These are phyloP conservation scores for Rhopalosiphum padi DNA, from an alignment of 1,140 invertebrate species.

Conservation along the genomic window DNA sequence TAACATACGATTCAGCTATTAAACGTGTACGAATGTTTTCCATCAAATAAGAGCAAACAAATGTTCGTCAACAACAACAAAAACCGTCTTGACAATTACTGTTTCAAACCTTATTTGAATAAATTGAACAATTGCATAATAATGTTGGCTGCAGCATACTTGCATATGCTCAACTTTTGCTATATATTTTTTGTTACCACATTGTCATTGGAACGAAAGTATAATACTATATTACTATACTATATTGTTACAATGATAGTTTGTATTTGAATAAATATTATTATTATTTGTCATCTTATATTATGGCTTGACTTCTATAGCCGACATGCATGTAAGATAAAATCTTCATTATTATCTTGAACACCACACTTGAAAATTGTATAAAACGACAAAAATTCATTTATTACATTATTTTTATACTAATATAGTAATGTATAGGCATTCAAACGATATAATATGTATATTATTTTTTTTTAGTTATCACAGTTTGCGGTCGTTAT, in stretches of 20 bases:
- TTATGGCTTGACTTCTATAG: neutral
- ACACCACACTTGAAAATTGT: neutral
- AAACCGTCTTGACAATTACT: neutral
- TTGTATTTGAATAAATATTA: neutral
- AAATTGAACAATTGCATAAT: neutral
- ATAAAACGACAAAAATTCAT: neutral
- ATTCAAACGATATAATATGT: neutral
- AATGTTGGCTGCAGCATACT: neutral
- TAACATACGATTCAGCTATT: neutral
- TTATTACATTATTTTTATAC: neutral
- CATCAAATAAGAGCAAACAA: too few relatives aligned
- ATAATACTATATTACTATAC: neutral
- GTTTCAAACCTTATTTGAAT: neutral
- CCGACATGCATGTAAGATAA: neutral
- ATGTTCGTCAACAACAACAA: neutral
- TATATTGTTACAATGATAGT: neutral
- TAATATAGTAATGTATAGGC: neutral
- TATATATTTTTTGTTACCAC: neutral
- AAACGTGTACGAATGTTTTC: neutral
- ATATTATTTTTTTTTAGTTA: neutral
- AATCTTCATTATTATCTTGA: neutral
- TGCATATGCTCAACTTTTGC: neutral
- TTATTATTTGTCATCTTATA: conserved; percentile 27
- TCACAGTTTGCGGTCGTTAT: neutral
- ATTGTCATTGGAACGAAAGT: neutral